Conservation (phyloP, 2,797 vertebrate genomes). For the Paedocypris micromegethes region DNA sequence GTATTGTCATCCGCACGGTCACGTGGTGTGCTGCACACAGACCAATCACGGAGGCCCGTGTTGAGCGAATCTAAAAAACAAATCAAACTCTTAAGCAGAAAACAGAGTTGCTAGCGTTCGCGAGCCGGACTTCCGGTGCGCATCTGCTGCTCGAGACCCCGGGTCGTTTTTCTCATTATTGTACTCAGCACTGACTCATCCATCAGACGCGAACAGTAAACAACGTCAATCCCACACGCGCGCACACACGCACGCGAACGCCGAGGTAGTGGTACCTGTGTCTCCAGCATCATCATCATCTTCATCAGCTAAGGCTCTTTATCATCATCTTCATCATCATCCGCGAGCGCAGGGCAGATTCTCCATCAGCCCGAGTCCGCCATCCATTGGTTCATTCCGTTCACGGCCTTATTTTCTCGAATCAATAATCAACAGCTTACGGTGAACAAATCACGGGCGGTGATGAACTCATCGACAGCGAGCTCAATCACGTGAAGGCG, state of each 20-base stretch:
- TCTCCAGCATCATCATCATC: constrained; percentile 61
- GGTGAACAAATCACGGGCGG: background rate
- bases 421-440: too few relatives aligned
- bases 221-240: too few relatives aligned
- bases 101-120: background rate
- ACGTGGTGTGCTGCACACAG: too few relatives aligned
- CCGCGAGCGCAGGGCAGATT: constrained; percentile 8
- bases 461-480: background rate
- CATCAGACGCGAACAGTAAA: too few relatives aligned
- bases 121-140: background rate
- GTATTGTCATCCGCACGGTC: too few relatives aligned
- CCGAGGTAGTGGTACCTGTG: constrained; percentile 48
- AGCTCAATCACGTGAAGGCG: background rate
- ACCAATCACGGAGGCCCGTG: too few relatives aligned
- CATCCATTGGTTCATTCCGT: background rate
- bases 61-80: too few relatives aligned
- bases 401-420: background rate
- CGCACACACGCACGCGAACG: background rate
- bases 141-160: background rate
- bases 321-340: constrained; percentile 35
- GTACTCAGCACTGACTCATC: too few relatives aligned
- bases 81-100: too few relatives aligned
- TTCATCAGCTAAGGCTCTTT: constrained; percentile 52
- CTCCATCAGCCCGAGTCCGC: too few relatives aligned
- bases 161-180: too few relatives aligned